Percentiles rank a stretch among this genome's conserved stretches.
Conservation (phyloP, 2,888 invertebrate genomes). For the Saturnia japonica region DNA sequence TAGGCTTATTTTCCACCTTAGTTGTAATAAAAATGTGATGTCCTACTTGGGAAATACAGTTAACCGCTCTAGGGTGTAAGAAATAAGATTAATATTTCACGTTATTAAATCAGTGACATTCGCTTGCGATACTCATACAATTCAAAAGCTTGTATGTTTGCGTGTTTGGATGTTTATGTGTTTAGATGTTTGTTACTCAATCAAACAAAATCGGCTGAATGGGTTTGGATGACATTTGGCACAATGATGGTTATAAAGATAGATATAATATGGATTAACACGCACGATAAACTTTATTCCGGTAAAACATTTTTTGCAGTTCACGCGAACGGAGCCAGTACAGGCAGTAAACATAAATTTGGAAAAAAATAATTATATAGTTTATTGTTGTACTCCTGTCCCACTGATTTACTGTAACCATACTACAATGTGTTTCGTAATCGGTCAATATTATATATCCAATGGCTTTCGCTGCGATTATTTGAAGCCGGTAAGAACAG, state of each 20-base stretch:
- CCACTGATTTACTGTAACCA: neutral
- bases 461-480: neutral
- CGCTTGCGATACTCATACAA: neutral
- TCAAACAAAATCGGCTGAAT: no score
- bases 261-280: no score
- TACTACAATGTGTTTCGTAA: neutral
- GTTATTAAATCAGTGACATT: neutral
- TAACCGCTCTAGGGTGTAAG: neutral
- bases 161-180: no score
- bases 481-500: neutral
- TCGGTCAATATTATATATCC: neutral
- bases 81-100: neutral
- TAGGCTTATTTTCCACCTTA: no score
- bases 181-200: no score
- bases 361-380: neutral
- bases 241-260: no score
- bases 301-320: no score
- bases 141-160: no score
- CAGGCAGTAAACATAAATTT: neutral
- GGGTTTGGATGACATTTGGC: no score
- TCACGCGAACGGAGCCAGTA: no score
- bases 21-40: no score
- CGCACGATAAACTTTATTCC: no score
- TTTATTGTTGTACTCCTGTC: neutral
- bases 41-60: neutral